Percentiles rank a stretch among this genome's conserved stretches.
These are phyloP conservation scores for Tiliacea citrago DNA, from an alignment of 2,888 invertebrate genomes.

Conservation along the genomic window DNA sequence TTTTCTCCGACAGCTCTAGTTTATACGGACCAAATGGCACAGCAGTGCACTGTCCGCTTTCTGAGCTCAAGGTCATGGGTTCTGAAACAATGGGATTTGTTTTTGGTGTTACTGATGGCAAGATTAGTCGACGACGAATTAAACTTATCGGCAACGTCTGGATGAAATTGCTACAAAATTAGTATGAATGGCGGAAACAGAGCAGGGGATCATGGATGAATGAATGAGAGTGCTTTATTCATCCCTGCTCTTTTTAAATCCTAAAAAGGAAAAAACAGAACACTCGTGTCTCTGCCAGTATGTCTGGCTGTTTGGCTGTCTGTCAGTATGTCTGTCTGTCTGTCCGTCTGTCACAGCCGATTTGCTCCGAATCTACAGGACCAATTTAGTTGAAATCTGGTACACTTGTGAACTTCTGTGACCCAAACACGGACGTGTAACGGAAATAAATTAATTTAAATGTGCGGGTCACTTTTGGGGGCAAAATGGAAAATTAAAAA, in stretches of 20 bases:
- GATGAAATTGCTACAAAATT: neutral
- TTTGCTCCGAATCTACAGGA: too few species aligned
- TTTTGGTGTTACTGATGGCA: conserved; percentile 19
- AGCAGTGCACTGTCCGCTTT: conserved; percentile 34
- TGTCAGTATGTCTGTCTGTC: too few species aligned
- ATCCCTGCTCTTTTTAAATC: neutral
- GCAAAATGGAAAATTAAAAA: too few species aligned
- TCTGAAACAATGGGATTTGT: conserved; percentile 15
- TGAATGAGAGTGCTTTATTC: neutral
- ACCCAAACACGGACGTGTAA: too few species aligned
- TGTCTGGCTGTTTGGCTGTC: too few species aligned
- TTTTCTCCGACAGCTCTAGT: conserved; percentile 54
- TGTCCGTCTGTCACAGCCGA: too few species aligned
- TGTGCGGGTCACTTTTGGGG: too few species aligned
- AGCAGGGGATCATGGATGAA: neutral
- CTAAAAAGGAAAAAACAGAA: too few species aligned
- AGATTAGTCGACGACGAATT: neutral
- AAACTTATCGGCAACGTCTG: neutral
- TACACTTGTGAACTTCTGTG: too few species aligned
- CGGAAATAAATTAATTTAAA: too few species aligned
- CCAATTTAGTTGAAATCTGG: too few species aligned
- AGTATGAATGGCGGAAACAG: neutral
- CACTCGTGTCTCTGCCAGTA: too few species aligned
- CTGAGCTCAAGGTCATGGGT: conserved; percentile 45
- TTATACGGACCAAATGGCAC: conserved; percentile 51